Percentiles rank a stretch among this genome's conserved stretches.
These are phyloP conservation scores for Venturia canescens DNA, from an alignment of 1,140 invertebrate species.

Conservation along the genomic window DNA sequence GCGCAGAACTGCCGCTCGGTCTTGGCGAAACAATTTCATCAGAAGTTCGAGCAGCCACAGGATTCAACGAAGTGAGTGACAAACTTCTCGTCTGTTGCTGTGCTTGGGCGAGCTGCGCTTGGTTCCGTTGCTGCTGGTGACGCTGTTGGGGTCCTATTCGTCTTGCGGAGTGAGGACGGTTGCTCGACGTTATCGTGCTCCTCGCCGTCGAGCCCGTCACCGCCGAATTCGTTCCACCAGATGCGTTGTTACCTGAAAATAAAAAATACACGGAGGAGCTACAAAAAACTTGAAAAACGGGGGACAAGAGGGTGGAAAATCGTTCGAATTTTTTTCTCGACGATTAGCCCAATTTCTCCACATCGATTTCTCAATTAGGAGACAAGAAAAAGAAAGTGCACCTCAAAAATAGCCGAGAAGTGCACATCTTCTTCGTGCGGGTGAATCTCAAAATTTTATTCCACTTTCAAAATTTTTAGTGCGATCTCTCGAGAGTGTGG, in stretches of 20 bases:
- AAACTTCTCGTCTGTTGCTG: conserved; percentile 54
- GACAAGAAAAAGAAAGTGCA: no score
- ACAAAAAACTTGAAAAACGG: no score
- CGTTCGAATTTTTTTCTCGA: neutral
- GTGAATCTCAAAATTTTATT: neutral
- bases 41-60: conserved; percentile 58
- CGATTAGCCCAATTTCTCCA: no score
- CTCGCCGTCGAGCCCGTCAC: conserved; percentile 65
- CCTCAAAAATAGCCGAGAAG: no score
- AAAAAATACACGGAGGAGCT: conserved; percentile 32
- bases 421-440: no score
- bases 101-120: conserved; percentile 57
- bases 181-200: conserved; percentile 55
- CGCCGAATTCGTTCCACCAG: conserved; percentile 63
- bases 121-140: conserved; percentile 50
- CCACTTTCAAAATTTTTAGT: no score
- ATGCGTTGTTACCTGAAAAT: conserved; percentile 62
- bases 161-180: conserved; percentile 58
- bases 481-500: no score
- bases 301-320: no score
- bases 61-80: conserved; percentile 57
- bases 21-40: conserved; percentile 65
- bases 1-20: conserved; percentile 58
- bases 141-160: conserved; percentile 58
- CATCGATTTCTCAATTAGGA: no score